Percentiles rank a stretch among this genome's conserved stretches.
Conservation (phyloP, 2,888 invertebrate genomes). For the Dasysyrphus tricinctus region DNA sequence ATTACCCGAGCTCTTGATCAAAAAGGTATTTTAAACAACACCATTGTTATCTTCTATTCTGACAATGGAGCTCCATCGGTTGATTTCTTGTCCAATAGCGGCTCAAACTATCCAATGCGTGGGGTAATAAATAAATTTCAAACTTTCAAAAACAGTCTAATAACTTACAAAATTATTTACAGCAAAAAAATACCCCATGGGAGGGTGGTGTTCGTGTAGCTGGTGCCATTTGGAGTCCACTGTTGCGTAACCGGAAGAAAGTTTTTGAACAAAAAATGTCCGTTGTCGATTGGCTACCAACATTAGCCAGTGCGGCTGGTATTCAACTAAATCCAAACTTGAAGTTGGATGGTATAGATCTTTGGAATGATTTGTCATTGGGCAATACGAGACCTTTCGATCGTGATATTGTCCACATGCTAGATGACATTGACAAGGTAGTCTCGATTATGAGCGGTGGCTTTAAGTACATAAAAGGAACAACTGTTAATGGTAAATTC, state of each 20-base stretch:
- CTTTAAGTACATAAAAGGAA: conserved; percentile 82
- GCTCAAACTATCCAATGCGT: conserved; percentile 91
- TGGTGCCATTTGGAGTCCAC: conserved; percentile 90
- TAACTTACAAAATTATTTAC: conserved; percentile 3
- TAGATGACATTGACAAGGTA: conserved; percentile 86
- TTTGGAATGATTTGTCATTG: conserved; percentile 87
- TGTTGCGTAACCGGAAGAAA: conserved; percentile 84
- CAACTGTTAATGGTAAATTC: conserved; percentile 78
- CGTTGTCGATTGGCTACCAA: conserved; percentile 93
- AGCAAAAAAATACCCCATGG: conserved; percentile 91
- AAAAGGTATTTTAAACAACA: conserved; percentile 89
- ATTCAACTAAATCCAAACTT: conserved; percentile 79
- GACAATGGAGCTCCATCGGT: conserved; percentile 94
- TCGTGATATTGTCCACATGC: conserved; percentile 88
- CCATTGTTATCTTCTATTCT: conserved; percentile 92
- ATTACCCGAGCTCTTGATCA: conserved; percentile 88
- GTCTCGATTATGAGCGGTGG: conserved; percentile 78
- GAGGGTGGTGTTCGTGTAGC: conserved; percentile 93
- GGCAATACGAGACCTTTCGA: conserved; percentile 83
- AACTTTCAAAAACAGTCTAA: background rate
- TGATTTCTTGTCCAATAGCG: conserved; percentile 89
- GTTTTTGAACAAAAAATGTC: conserved; percentile 89
- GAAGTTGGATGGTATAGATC: conserved; percentile 87
- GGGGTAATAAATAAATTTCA: conserved; percentile 85
- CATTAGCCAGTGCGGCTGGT: conserved; percentile 84